Base-by-base conservation (phyloP, 2,888 invertebrate species). In the Zaprionus bogoriensis region DNA sequence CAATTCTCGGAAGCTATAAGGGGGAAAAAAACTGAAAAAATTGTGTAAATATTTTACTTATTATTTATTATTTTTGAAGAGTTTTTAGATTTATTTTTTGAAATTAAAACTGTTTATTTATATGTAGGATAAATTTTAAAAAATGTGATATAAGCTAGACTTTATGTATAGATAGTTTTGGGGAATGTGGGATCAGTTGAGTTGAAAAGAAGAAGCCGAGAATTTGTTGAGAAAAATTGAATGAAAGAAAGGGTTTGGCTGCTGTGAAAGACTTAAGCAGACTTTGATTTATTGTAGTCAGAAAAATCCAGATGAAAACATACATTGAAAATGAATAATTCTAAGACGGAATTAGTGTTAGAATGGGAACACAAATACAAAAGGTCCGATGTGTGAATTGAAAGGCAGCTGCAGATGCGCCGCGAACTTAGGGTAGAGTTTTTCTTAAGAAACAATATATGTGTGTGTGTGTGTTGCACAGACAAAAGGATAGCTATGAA, bases 371-470 rank as follows among this genome's bases (percentile, higher is more conserved):
- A 22, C 12, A 32, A 9, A 22, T 47, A 69, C 63, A 63, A 74
- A 44, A 44, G 74, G n/a, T n/a, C n/a, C n/a, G 38, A 57, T 73
- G 68, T 70, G 63, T 71, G 74, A 74, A 67, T 68, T 23, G 64
- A 59, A 59, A 47, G 50, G 68, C 74, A 68, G 71, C 74, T 58
- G 71, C 70, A 57, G 67, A 32, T 41, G 45, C 53, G 20, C 14
- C 17, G n/a, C 32, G 10, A n/a, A n/a, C n/a, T n/a, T n/a, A n/a
- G 64, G 48, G 54, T 64, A 55, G 41, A 61, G 59, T 42, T 63
- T 83, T 71, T 70, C 64, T 74, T n/a, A n/a, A 71, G 63, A 81
- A 63, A 84, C 79, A 78, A 84, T 81, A 48, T 47, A 22, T 28
- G 10, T 46, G 45, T 46, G 27, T 36, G 20, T 52, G 38, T 12